Percentiles rank a stretch among this genome's conserved stretches.
These are phyloP conservation scores for Julus scanicus DNA, from an alignment of 2,888 invertebrate genomes.

Conservation along the genomic window DNA sequence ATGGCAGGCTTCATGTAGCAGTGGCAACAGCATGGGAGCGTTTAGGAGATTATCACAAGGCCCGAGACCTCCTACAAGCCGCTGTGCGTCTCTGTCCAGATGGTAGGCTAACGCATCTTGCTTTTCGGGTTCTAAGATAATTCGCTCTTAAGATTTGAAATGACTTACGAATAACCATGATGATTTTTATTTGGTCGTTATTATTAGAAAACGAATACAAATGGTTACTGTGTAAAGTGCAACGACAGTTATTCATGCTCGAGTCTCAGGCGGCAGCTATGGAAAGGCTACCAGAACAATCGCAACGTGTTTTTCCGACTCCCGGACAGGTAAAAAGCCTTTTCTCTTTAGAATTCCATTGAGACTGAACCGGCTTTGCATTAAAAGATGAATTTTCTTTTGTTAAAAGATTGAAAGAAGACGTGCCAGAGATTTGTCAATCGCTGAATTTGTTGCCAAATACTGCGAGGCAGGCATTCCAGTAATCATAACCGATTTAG, in stretches of 20 bases:
- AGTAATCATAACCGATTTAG: slow-evolving; percentile 55
- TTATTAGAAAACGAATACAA: slow-evolving; percentile 54
- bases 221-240: slow-evolving; percentile 53
- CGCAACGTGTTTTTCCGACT: slow-evolving; percentile 53
- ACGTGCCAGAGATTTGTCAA: slow-evolving; percentile 48
- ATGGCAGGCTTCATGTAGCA: slow-evolving; percentile 49
- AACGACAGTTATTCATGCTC: slow-evolving; percentile 53
- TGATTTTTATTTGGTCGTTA: not conserved
- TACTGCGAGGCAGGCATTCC: slow-evolving; percentile 53
- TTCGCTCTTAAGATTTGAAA: not conserved
- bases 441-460: slow-evolving; percentile 52
- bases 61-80: slow-evolving; percentile 49
- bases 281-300: slow-evolving; percentile 54
- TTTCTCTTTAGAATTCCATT: not conserved
- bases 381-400: not conserved
- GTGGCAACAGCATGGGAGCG: slow-evolving; percentile 55
- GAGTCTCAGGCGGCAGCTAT: slow-evolving; percentile 55
- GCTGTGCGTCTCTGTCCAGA: slow-evolving; percentile 53
- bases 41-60: slow-evolving; percentile 55
- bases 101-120: slow-evolving; percentile 20
- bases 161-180: not conserved
- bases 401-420: slow-evolving; percentile 48
- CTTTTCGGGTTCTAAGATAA: not conserved
- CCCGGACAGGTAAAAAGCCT: slow-evolving; percentile 30
- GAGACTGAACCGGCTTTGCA: not conserved